These are phyloP conservation scores for Nemoura dubitans DNA, from an alignment of 2,888 invertebrate genomes.

Conservation along the genomic window DNA sequence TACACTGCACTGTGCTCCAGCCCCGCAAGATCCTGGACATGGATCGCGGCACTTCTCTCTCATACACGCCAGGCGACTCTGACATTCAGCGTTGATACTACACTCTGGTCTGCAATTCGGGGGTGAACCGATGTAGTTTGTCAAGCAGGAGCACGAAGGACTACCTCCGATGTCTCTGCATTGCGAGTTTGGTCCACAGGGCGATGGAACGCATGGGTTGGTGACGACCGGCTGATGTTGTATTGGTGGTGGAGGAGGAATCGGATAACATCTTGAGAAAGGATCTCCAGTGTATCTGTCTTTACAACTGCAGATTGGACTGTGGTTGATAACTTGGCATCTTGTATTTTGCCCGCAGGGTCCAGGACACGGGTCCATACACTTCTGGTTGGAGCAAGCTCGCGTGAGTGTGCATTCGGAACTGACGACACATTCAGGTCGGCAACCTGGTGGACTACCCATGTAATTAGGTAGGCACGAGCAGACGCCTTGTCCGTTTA, in stretches of 20 bases:
- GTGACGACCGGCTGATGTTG: conserved; percentile 56
- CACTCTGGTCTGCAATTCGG: conserved; percentile 54
- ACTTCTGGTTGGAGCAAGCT: conserved; percentile 59
- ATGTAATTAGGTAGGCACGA: conserved; percentile 55
- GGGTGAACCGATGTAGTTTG: conserved; percentile 54
- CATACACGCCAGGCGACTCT: conserved; percentile 55
- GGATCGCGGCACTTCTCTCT: conserved; percentile 56
- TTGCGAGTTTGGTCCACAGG: conserved; percentile 67
- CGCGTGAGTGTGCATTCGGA: conserved; percentile 57
- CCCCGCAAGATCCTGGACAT: conserved; percentile 56
- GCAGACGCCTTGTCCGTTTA: conserved; percentile 56
- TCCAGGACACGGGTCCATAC: conserved; percentile 57
- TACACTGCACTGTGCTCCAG: conserved; percentile 55
- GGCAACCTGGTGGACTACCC: conserved; percentile 59
- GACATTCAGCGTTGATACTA: conserved; percentile 55
- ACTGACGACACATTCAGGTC: conserved; percentile 56
- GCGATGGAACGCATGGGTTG: conserved; percentile 70
- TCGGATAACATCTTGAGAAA: conserved; percentile 73
- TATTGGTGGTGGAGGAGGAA: conserved; percentile 57
- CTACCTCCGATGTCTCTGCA: conserved; percentile 63
- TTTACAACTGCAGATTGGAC: conserved; percentile 79
- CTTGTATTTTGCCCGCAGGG: conserved; percentile 65
- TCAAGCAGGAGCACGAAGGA: conserved; percentile 57
- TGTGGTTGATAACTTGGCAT: conserved; percentile 81
- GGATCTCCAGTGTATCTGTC: conserved; percentile 78